These are phyloP conservation scores for Coryphaenoides rupestris DNA, from an alignment of 2,113 vertebrate species.

Conservation along the genomic window DNA sequence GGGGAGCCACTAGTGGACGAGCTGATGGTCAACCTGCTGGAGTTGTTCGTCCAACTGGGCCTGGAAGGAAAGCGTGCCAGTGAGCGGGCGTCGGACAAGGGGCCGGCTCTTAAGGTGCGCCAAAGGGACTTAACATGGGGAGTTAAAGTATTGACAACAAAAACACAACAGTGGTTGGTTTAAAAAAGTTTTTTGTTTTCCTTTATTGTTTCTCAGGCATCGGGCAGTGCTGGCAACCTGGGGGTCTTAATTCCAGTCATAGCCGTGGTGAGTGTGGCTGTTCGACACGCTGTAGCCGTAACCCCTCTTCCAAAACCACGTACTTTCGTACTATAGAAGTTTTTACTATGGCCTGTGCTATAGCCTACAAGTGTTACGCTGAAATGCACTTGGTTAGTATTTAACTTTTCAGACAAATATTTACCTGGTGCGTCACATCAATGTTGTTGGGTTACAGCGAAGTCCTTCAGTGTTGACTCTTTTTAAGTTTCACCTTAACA, in stretches of 20 bases:
- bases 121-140: neutral
- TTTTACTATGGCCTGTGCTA: neutral
- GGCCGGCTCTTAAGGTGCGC: constrained; percentile 86
- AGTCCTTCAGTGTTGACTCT: neutral
- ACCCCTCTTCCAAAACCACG: neutral
- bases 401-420: constrained; percentile 84
- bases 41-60: constrained; percentile 95
- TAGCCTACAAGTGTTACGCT: constrained; percentile 7
- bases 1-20: constrained; percentile 91
- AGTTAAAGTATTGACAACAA: neutral
- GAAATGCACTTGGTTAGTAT: constrained; percentile 74
- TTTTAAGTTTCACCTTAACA: neutral
- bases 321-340: neutral
- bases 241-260: constrained; percentile 97
- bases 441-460: constrained; percentile 14
- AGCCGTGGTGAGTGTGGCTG: constrained; percentile 85
- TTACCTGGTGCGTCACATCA: constrained; percentile 57
- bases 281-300: neutral
- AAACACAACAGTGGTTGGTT: neutral
- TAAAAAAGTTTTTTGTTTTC: constrained; percentile 3
- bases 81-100: constrained; percentile 93
- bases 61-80: constrained; percentile 94
- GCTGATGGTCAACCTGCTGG: constrained; percentile 91
- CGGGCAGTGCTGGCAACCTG: constrained; percentile 94
- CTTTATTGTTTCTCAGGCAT: constrained; percentile 76